Conservation (phyloP, 2,797 vertebrate species). For the Potorous gilbertii region DNA sequence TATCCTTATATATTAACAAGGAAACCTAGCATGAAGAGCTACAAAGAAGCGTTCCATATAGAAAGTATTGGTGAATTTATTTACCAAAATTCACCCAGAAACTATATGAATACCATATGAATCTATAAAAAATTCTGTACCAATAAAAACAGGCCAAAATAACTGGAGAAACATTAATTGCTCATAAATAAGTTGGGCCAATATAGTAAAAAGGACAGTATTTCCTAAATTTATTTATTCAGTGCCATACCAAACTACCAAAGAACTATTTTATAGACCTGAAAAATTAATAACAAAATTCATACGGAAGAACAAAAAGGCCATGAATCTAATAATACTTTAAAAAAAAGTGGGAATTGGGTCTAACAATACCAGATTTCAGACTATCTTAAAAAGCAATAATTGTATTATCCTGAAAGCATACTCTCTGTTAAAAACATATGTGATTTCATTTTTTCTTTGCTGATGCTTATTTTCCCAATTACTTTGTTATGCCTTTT, state of each 20-base stretch:
- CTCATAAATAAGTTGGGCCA: background rate
- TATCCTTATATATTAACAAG: background rate
- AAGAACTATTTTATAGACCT: background rate
- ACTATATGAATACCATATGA: background rate
- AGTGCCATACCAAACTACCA: background rate
- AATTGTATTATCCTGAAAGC: background rate
- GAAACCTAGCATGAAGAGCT: background rate
- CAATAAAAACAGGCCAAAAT: background rate
- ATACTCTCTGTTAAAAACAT: background rate
- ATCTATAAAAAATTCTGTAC: background rate
- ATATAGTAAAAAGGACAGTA: background rate
- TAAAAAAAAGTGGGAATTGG: background rate
- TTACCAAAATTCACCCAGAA: background rate
- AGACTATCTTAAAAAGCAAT: background rate
- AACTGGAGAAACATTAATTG: background rate
- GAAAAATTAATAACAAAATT: background rate
- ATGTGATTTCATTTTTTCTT: background rate
- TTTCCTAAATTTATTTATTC: background rate
- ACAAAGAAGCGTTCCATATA: background rate
- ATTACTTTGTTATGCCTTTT: no score
- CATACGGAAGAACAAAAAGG: background rate
- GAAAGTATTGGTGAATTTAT: background rate
- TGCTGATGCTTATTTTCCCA: no score
- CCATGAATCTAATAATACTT: background rate
- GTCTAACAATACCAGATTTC: background rate